These are phyloP conservation scores for Aspidapion aeneum DNA, from an alignment of 2,888 invertebrate species.

Conservation along the genomic window DNA sequence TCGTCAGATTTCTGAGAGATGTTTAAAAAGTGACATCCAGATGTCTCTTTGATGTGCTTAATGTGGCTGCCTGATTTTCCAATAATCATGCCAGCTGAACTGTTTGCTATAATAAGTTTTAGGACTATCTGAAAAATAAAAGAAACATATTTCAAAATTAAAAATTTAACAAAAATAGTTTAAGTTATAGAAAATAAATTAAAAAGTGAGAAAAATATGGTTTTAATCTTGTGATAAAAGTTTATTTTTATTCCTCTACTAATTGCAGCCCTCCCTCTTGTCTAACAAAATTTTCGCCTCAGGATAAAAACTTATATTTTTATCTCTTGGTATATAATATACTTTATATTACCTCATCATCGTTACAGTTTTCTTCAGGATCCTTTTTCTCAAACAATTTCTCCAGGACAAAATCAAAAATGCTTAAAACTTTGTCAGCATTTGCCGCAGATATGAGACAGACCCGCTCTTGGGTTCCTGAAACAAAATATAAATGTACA, in stretches of 20 bases:
- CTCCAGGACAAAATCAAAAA: neutral
- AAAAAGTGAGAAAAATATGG: no score
- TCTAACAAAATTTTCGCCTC: no score
- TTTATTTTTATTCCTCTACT: neutral
- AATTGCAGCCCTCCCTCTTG: no score
- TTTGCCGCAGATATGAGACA: neutral
- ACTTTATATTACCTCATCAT: neutral
- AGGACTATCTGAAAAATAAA: neutral
- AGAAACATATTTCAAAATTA: neutral
- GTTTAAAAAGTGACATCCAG: neutral
- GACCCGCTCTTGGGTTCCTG: neutral
- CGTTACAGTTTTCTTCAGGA: neutral
- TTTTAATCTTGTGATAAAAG: neutral
- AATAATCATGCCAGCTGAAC: slow-evolving; percentile 1
- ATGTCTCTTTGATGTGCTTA: slow-evolving; percentile 1
- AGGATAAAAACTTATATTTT: no score
- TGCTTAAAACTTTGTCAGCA: neutral
- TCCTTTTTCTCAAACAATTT: slow-evolving; percentile 1
- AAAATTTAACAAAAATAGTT: neutral
- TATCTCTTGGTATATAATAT: no score
- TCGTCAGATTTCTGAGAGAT: neutral
- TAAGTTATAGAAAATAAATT: no score
- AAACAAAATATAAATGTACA: neutral
- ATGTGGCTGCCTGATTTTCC: neutral
- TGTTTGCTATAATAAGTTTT: neutral